Percentiles rank a stretch among this genome's conserved stretches.
Evolutionary conservation across 2,888 invertebrate genomes (phyloP).

Genomic region (Flexamia atlantica): DNA sequence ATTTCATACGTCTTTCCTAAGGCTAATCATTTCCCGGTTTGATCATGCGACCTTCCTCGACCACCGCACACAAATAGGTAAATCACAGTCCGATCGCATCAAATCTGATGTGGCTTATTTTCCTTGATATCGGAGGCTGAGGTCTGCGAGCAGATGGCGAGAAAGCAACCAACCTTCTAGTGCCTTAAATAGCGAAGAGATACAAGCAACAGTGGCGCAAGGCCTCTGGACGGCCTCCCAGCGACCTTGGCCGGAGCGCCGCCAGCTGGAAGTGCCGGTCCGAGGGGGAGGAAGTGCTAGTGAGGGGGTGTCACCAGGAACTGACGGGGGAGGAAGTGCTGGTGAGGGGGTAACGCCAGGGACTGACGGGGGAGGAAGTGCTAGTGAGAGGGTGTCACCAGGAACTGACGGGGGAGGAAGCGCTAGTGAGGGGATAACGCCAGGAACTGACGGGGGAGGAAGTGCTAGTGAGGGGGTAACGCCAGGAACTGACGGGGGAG

Average conservation of each 20-base stretch:
- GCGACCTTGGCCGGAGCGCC: slow-evolving; percentile 6
- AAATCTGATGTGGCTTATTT: slow-evolving; percentile 46
- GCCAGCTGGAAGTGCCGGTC: no score
- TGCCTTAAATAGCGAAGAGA: slow-evolving; percentile 57
- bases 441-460: neutral
- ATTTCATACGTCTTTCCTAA: no score
- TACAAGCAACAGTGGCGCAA: slow-evolving; percentile 51
- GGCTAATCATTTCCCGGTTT: no score
- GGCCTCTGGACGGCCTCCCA: slow-evolving; percentile 28
- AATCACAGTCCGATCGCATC: slow-evolving; percentile 36
- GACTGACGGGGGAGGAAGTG: neutral
- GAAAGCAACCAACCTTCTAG: slow-evolving; percentile 59
- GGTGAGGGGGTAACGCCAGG: neutral
- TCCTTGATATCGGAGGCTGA: slow-evolving; percentile 48
- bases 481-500: neutral
- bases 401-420: neutral
- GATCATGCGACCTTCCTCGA: neutral
- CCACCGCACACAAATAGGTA: neutral
- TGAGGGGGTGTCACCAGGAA: neutral
- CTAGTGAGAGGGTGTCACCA: neutral
- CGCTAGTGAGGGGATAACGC: neutral
- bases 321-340: neutral
- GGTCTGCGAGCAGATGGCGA: slow-evolving; percentile 48
- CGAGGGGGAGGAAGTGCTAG: slow-evolving; percentile 28
- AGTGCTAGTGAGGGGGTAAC: neutral